A percentile compares a stretch with the other conserved stretches of the same genome.
Evolutionary conservation across 30 jellyfish, hydroid and myxozoan species (phyloP).

Genomic region (Haliclystus octoradiatus): DNA sequence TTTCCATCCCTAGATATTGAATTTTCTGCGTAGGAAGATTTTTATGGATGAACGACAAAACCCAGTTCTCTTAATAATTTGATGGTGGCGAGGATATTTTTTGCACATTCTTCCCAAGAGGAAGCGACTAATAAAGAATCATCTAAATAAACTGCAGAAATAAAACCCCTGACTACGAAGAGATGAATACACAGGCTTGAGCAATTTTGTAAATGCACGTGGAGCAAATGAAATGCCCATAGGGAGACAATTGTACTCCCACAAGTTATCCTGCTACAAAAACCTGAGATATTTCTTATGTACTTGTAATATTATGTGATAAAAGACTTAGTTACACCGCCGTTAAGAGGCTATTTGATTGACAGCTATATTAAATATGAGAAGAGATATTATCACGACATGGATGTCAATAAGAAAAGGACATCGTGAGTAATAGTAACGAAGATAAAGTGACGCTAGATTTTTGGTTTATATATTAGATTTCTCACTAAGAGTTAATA

Average conservation of each 20-base stretch:
- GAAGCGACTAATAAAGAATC: not conserved
- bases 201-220: not conserved
- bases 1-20: slow-evolving; percentile 11
- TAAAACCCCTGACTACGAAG: not conserved
- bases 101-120: not conserved
- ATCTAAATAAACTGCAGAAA: not conserved
- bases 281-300: not conserved
- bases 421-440: too few species aligned
- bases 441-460: too few species aligned
- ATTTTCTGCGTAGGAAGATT: slow-evolving; percentile 26
- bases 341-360: too few species aligned
- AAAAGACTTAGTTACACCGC: too few species aligned
- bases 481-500: too few species aligned
- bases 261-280: not conserved
- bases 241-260: not conserved
- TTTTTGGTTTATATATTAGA: too few species aligned
- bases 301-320: too few species aligned
- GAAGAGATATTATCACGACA: too few species aligned
- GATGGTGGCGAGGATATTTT: slow-evolving; percentile 6
- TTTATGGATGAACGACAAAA: slow-evolving; percentile 22
- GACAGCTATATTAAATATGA: too few species aligned
- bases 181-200: not conserved
- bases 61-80: slow-evolving; percentile 15
- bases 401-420: too few species aligned
- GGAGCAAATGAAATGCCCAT: not conserved